These are phyloP conservation scores for Schizopygopsis pylzovi DNA, from an alignment of 2,797 vertebrate species.

Conservation along the genomic window DNA sequence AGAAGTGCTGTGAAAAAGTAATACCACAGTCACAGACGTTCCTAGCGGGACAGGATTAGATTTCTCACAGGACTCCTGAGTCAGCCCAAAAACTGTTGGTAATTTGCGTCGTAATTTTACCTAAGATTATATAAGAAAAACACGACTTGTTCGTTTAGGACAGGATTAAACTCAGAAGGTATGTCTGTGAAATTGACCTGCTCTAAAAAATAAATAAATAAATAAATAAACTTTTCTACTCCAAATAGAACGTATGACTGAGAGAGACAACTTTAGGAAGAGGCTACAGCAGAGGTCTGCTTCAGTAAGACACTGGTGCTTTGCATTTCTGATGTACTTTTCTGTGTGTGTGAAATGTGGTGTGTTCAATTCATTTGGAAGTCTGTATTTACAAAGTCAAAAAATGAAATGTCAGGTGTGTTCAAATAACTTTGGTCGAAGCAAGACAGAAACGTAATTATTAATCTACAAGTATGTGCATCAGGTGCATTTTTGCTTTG, in stretches of 20 bases:
- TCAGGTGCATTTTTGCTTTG: no score
- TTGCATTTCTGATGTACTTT: not conserved
- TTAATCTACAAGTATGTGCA: no score
- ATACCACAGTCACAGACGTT: not conserved
- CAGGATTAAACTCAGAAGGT: not conserved
- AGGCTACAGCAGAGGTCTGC: not conserved
- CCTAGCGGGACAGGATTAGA: slow-evolving; percentile 12
- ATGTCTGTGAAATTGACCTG: slow-evolving; percentile 9
- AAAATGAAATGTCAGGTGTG: not conserved
- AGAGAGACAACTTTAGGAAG: not conserved
- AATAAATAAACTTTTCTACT: not conserved
- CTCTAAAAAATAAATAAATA: no score
- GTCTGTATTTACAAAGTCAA: not conserved
- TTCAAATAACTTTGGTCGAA: not conserved
- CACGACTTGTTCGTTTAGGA: not conserved
- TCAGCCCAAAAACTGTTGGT: slow-evolving; percentile 13
- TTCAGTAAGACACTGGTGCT: not conserved
- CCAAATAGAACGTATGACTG: not conserved
- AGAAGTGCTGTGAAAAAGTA: slow-evolving; percentile 4
- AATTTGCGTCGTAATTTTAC: not conserved
- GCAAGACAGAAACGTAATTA: not conserved
- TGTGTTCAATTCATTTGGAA: not conserved
- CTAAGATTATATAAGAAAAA: slow-evolving; percentile 5
- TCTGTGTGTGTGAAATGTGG: not conserved
- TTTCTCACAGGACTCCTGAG: slow-evolving; percentile 19